phyloP scores from a whole-genome alignment of 2,797 vertebrate genomes.

The Prionace glauca region DNA sequence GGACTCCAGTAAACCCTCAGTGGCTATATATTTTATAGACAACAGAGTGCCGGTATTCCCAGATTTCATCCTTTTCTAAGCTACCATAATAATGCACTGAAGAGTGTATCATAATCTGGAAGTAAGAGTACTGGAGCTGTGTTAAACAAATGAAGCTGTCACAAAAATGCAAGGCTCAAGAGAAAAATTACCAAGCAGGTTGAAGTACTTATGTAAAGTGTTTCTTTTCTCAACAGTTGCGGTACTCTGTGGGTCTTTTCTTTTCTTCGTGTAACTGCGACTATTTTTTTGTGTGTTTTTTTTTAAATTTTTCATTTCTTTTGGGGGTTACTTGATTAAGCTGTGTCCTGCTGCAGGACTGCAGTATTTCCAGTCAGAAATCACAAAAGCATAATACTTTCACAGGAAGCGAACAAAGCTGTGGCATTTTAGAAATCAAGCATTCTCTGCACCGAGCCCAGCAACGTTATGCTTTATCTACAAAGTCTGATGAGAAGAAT shows the following conservation, averaged over 20 bases:
- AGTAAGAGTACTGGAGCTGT: conserved; percentile 55
- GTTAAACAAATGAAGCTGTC: conserved; percentile 81
- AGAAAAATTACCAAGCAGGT: conserved; percentile 66
- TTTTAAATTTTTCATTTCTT: conserved; percentile 46
- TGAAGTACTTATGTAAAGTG: conserved; percentile 62
- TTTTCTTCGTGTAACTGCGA: background rate
- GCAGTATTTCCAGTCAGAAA: conserved; percentile 52
- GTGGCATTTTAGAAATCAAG: conserved; percentile 48
- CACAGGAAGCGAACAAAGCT: conserved; percentile 51
- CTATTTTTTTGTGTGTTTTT: conserved; percentile 39
- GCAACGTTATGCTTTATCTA: conserved; percentile 67
- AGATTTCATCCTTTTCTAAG: conserved; percentile 52
- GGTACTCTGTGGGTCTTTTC: conserved; percentile 47
- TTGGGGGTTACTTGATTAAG: conserved; percentile 63
- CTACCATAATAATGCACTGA: conserved; percentile 57
- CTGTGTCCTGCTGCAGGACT: conserved; percentile 56
- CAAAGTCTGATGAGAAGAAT: conserved; percentile 75
- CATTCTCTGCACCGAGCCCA: conserved; percentile 54
- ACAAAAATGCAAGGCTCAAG: conserved; percentile 63
- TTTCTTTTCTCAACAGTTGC: conserved; percentile 45
- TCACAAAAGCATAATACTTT: conserved; percentile 51
- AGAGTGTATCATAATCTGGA: conserved; percentile 64
- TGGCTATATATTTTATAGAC: conserved; percentile 55
- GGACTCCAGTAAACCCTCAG: conserved; percentile 49
- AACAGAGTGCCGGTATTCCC: conserved; percentile 55